Evolutionary conservation across 53 echinoderm and acorn worm species (phyloP).

Genomic region (Paelopatides confundens): DNA sequence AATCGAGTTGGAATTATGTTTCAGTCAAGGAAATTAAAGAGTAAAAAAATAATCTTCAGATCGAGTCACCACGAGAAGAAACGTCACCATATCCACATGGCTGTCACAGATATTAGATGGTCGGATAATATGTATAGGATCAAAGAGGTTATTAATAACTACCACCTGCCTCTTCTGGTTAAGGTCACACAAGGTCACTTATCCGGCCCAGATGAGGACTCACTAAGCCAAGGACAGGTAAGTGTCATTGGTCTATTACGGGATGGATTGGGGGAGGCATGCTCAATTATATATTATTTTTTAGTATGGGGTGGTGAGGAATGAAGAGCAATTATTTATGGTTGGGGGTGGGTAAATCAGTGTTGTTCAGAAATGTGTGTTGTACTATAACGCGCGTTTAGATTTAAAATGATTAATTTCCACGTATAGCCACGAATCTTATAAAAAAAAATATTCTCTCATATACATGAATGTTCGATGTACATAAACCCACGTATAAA

Average conservation of each 20-base stretch:
- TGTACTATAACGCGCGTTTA: too few species aligned
- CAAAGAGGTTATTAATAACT: conserved; percentile 52
- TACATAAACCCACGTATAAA: too few species aligned
- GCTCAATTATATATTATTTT: not conserved
- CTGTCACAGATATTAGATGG: conserved; percentile 63
- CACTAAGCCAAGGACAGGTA: conserved; percentile 94
- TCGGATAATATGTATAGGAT: conserved; percentile 53
- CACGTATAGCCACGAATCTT: too few species aligned
- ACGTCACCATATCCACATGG: conserved; percentile 18
- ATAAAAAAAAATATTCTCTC: too few species aligned
- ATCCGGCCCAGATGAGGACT: conserved; percentile 76
- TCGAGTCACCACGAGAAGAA: conserved; percentile 2
- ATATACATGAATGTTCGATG: too few species aligned
- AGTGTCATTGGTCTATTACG: not conserved
- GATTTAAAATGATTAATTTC: too few species aligned
- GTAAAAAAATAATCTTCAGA: not conserved
- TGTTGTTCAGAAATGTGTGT: not conserved
- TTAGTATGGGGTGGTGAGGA: not conserved
- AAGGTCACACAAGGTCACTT: conserved; percentile 88
- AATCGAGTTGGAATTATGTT: too few species aligned
- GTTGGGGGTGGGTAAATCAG: not conserved
- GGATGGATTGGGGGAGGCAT: not conserved
- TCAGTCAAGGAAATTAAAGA: not conserved
- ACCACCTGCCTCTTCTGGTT: conserved; percentile 68
- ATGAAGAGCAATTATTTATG: too few species aligned